phyloP scores from a whole-genome alignment of 2,888 invertebrate genomes.

The Dusona sp. region DNA sequence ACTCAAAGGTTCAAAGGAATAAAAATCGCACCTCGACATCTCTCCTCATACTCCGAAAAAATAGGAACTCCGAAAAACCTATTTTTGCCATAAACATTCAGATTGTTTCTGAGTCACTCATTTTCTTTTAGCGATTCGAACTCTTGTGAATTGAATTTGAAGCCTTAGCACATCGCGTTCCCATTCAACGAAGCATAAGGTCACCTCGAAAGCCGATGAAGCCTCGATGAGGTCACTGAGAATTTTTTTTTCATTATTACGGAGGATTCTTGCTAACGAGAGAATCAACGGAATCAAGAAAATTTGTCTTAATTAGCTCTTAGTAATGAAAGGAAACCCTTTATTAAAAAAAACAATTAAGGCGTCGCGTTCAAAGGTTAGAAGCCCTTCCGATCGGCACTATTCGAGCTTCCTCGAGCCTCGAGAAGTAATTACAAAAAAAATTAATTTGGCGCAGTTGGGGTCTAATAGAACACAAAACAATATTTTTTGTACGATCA shows the following conservation, averaged over 20 bases:
- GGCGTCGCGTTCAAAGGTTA: not conserved
- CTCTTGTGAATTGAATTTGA: slow-evolving; percentile 44
- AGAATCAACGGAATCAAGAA: slow-evolving; percentile 21
- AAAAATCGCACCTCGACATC: not conserved
- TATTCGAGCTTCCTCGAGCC: not conserved
- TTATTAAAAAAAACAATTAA: slow-evolving; percentile 10
- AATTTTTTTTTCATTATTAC: not conserved
- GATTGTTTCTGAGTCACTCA: not conserved
- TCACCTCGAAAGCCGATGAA: slow-evolving; percentile 55
- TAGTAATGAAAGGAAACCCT: not conserved
- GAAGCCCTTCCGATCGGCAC: not conserved
- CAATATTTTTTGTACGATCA: not conserved
- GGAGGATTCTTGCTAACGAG: slow-evolving; percentile 22
- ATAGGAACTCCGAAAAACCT: not conserved
- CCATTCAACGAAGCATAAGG: slow-evolving; percentile 35
- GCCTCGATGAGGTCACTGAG: not conserved
- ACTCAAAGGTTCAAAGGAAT: not conserved
- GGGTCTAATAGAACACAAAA: not conserved
- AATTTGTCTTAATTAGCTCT: not conserved
- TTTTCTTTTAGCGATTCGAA: not conserved
- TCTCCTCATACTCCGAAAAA: not conserved
- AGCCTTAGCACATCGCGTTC: slow-evolving; percentile 51
- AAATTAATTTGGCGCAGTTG: not conserved
- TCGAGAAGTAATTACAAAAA: not conserved
- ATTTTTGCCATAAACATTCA: not conserved